A percentile compares a stretch with the other conserved stretches of the same genome.
Conservation (phyloP, 2,888 invertebrate genomes). For the Stenichneumon culpator region DNA sequence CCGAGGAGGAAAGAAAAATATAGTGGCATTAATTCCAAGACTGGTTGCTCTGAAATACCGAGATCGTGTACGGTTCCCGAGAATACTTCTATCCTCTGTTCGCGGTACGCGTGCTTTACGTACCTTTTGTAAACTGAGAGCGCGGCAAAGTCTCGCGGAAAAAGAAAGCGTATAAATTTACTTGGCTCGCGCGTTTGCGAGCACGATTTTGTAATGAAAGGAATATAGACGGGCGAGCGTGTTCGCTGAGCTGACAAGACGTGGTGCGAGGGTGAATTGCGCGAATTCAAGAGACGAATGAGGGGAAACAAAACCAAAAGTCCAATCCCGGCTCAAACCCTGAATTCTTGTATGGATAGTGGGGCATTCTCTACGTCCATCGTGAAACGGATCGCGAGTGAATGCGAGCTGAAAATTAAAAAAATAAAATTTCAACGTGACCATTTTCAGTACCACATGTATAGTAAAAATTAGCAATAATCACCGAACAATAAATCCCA, state of each 20-base stretch:
- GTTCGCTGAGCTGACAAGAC: slow-evolving; percentile 24
- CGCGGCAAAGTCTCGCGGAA: slow-evolving; percentile 8
- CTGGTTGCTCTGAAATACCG: slow-evolving; percentile 26
- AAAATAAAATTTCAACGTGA: background rate
- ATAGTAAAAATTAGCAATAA: too few relatives aligned
- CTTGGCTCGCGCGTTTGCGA: slow-evolving; percentile 7
- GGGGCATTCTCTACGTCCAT: background rate
- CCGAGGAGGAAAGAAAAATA: slow-evolving; percentile 56
- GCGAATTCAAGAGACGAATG: slow-evolving; percentile 17
- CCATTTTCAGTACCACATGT: background rate
- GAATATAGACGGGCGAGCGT: slow-evolving; percentile 24
- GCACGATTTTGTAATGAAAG: slow-evolving; percentile 40
- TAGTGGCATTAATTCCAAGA: slow-evolving; percentile 45
- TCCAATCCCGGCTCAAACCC: background rate
- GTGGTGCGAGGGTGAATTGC: background rate
- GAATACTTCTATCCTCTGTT: slow-evolving; percentile 34
- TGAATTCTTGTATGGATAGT: background rate
- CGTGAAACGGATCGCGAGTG: background rate
- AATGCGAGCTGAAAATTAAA: background rate
- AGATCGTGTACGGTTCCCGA: slow-evolving; percentile 10
- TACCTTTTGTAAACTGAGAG: slow-evolving; percentile 24
- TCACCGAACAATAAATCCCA: background rate
- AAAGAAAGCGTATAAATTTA: slow-evolving; percentile 33
- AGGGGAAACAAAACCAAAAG: background rate
- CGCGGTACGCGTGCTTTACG: slow-evolving; percentile 22